phyloP scores from a whole-genome alignment of 2,797 vertebrate species.

The Scomberomorus guttatus region DNA sequence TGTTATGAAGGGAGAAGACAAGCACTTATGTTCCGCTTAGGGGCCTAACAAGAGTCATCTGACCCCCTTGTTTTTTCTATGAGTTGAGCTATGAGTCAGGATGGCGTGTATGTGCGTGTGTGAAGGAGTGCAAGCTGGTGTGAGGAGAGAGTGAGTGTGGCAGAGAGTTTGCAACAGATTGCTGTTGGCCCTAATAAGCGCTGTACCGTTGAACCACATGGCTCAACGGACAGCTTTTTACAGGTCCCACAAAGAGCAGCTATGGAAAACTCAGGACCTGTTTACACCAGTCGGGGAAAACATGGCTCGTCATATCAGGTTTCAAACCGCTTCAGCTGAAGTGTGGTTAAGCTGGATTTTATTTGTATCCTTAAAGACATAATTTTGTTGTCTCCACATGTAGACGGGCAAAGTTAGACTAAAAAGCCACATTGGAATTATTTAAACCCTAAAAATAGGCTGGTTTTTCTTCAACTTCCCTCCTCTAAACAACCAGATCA shows the following conservation, averaged over 20 bases:
- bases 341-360: slow-evolving; percentile 34
- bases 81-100: slow-evolving; percentile 70
- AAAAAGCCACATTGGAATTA: slow-evolving; percentile 23
- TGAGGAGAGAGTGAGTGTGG: slow-evolving; percentile 44
- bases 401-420: not conserved
- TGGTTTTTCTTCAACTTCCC: slow-evolving; percentile 6
- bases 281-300: slow-evolving; percentile 33
- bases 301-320: slow-evolving; percentile 29
- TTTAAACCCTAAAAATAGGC: slow-evolving; percentile 33
- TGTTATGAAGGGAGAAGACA: slow-evolving; percentile 51
- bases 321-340: slow-evolving; percentile 43
- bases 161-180: slow-evolving; percentile 61
- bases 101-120: slow-evolving; percentile 35
- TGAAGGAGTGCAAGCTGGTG: slow-evolving; percentile 22
- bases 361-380: slow-evolving; percentile 32
- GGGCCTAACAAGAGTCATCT: slow-evolving; percentile 72
- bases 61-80: slow-evolving; percentile 74
- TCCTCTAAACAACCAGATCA: slow-evolving; percentile 19
- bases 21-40: slow-evolving; percentile 53
- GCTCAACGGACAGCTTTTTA: slow-evolving; percentile 66
- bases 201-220: slow-evolving; percentile 61
- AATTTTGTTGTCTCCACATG: slow-evolving; percentile 14
- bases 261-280: slow-evolving; percentile 50
- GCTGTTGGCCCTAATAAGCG: slow-evolving; percentile 64
- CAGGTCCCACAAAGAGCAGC: slow-evolving; percentile 61